Evolutionary conservation across 2,888 invertebrate species (phyloP), one percentile per base, ranked within the genome.

Genomic region (Panopea generosa): DNA sequence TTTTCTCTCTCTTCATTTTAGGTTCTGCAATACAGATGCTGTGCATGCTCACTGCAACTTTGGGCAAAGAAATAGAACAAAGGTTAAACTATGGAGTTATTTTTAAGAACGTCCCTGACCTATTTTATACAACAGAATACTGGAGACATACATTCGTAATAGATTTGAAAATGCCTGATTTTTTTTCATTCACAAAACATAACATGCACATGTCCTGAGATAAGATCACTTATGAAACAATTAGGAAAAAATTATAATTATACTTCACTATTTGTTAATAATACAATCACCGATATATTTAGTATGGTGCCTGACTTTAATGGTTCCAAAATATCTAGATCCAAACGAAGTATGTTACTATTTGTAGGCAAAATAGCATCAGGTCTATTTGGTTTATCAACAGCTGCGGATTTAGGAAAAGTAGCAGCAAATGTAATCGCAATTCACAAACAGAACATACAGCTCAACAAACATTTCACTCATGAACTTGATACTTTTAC

Each of bases 101-200:
- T 33, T 33, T 33, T 11, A 33, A 33, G 33, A 33, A 33, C 2
- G 6, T 59, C n/a, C 59, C 59, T 45, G 45, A 59, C 7, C 26
- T 59, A 16, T 59, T 24, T 43, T 6, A 2, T 27, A 26, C 53
- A 11, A 26, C 53, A 16, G 53, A 55, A 27, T 55, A 27, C 18
- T 27, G 59, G 40, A 59, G 22, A 16, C 59, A 59, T 24, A 59
- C 59, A 38, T 59, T 59, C 43, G 59, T 59, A 2, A 43, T 59
- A 11, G 59, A 45, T 16, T 24, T 59, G 11, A 40, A 59, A 40
- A 16, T 45, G 2, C 45, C 26, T 11, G 1, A 59, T 22, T 43
- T 14, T n/a, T n/a, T 2, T 6, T 9, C 9, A 3, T 4, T 22
- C 1, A 45, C 24, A 26, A 43, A n/a, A 22, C 59, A 40, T 16